Evolutionary conservation across 2,797 vertebrate genomes (phyloP).

Genomic region (Spheniscus humboldti): DNA sequence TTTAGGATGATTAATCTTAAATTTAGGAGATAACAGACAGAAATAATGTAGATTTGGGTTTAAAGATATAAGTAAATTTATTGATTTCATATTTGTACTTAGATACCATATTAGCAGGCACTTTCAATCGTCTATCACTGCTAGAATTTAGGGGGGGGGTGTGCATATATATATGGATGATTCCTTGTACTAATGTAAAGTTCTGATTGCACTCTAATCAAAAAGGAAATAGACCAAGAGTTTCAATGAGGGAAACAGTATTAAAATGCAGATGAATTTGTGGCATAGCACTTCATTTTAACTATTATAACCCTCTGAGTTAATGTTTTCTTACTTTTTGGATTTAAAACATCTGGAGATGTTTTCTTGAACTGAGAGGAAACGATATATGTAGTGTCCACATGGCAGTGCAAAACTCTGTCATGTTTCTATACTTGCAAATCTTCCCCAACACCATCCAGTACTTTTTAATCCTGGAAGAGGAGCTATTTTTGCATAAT

Average conservation of each 20-base stretch:
- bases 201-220: not conserved
- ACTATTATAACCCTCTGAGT: not conserved
- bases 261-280: not conserved
- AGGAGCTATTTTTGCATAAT: not conserved
- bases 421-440: not conserved
- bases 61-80: not conserved
- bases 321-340: not conserved
- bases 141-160: accelerated
- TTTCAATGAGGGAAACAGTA: not conserved
- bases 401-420: not conserved
- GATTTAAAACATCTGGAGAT: not conserved
- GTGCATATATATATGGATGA: accelerated
- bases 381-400: accelerated
- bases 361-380: not conserved
- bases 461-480: not conserved
- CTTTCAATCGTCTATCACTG: not conserved
- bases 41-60: not conserved
- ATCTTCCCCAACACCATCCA: not conserved
- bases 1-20: not conserved
- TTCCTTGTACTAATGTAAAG: not conserved
- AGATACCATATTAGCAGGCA: not conserved
- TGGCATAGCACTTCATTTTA: not conserved
- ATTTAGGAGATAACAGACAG: not conserved
- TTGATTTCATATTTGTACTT: not conserved
- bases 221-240: not conserved